Conservation (phyloP, 1,140 invertebrate species). For the Neodiprion virginianus region DNA sequence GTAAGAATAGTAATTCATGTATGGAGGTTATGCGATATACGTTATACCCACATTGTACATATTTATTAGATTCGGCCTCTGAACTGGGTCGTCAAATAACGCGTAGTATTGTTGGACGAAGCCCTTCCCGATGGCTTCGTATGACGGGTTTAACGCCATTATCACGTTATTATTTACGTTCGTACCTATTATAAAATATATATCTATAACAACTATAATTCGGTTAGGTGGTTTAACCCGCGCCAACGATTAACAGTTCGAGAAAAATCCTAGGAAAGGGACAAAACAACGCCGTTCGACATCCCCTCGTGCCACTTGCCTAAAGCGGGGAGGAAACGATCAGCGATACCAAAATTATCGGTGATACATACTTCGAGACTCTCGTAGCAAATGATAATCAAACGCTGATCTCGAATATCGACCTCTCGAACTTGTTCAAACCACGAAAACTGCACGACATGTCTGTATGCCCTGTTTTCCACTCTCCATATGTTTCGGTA, state of each 20-base stretch:
- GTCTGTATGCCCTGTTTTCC: not conserved
- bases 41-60: constrained; percentile 88
- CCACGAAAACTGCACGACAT: constrained; percentile 27
- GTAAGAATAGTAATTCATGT: constrained; percentile 23
- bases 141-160: constrained; percentile 88
- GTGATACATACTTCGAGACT: not conserved
- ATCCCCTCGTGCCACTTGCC: constrained; percentile 30
- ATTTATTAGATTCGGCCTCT: constrained; percentile 81
- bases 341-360: not conserved
- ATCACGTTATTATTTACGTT: constrained; percentile 32
- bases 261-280: constrained; percentile 27
- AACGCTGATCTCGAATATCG: constrained; percentile 22
- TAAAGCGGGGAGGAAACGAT: constrained; percentile 31
- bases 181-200: constrained; percentile 25
- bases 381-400: not conserved
- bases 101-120: constrained; percentile 94
- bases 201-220: constrained; percentile 16
- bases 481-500: too few relatives aligned
- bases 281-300: constrained; percentile 31
- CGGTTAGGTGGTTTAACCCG: not conserved
- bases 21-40: constrained; percentile 12
- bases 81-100: constrained; percentile 86
- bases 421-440: constrained; percentile 27
- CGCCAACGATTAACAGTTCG: constrained; percentile 13
- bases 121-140: constrained; percentile 89